Conservation (phyloP, 2,888 invertebrate species). For the Heliconius charithonia region DNA sequence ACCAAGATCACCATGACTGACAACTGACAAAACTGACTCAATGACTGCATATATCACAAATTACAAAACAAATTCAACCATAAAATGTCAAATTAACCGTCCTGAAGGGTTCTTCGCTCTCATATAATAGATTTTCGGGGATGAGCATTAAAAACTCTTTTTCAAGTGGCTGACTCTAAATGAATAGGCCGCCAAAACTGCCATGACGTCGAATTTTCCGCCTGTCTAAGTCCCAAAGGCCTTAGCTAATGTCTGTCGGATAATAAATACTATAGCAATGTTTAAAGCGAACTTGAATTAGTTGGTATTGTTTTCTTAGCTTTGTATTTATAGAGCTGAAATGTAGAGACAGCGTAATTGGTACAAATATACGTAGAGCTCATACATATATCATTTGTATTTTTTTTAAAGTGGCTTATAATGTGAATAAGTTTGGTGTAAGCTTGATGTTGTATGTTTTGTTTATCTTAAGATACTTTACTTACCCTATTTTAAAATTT, state of each 20-base stretch:
- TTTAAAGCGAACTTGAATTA: conserved; percentile 40
- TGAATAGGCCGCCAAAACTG: conserved; percentile 45
- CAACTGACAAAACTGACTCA: not conserved
- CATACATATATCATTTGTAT: no score
- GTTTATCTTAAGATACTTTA: no score
- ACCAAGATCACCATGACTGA: not conserved
- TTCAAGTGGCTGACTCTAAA: conserved; percentile 46
- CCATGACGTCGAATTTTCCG: conserved; percentile 49
- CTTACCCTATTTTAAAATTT: no score
- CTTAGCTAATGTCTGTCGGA: conserved; percentile 46
- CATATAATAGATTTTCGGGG: conserved; percentile 42
- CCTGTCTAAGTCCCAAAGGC: conserved; percentile 47
- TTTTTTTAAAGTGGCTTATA: no score
- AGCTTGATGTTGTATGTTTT: no score
- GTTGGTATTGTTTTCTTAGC: conserved; percentile 41
- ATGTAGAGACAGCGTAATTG: conserved; percentile 12
- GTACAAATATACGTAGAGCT: not conserved
- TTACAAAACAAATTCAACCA: conserved; percentile 18
- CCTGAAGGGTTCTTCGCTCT: conserved; percentile 29
- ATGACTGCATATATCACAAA: not conserved
- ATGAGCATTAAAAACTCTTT: conserved; percentile 49
- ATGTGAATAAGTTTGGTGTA: no score
- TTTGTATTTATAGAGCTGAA: not conserved
- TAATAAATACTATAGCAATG: conserved; percentile 45
- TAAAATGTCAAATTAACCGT: conserved; percentile 23